Evolutionary conservation across 2,797 vertebrate species (phyloP).

Genomic region (Hyperoplus lanceolatus): DNA sequence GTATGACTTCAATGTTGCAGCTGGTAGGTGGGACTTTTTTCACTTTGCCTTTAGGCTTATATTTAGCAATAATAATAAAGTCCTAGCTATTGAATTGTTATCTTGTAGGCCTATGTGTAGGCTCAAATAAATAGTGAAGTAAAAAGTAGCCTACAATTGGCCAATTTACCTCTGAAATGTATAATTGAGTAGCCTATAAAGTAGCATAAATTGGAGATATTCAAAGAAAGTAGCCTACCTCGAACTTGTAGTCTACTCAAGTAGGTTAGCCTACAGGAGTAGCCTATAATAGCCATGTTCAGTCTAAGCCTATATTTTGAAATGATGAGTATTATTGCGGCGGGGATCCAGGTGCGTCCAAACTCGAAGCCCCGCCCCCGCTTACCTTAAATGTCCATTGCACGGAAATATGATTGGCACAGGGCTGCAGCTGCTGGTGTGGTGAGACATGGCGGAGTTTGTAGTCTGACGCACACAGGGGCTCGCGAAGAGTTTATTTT

Average conservation of each 20-base stretch:
- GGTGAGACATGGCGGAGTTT: conserved; percentile 85
- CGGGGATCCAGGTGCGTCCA: conserved; percentile 73
- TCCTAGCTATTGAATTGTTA: no score
- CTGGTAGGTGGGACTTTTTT: neutral
- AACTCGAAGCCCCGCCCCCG: conserved; percentile 75
- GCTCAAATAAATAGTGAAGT: neutral
- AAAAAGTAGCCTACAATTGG: neutral
- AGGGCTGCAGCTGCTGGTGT: conserved; percentile 75
- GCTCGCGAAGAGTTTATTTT: conserved; percentile 58
- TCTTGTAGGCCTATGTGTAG: no score
- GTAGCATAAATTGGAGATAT: neutral
- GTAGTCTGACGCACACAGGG: conserved; percentile 38
- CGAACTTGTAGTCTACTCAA: neutral
- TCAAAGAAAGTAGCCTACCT: neutral
- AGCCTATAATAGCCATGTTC: no score
- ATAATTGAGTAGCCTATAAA: neutral
- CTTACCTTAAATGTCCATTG: conserved; percentile 81
- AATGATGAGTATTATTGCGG: conserved; percentile 8
- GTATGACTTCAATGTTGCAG: neutral
- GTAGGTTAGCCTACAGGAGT: no score
- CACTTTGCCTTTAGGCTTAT: neutral
- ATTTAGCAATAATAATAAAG: neutral
- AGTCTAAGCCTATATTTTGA: neutral
- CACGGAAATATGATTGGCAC: conserved; percentile 82
- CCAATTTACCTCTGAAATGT: no score